Percentiles rank a stretch among this genome's conserved stretches.
phyloP scores from a whole-genome alignment of 2,113 vertebrate genomes.

The Pluvianellus socialis region DNA sequence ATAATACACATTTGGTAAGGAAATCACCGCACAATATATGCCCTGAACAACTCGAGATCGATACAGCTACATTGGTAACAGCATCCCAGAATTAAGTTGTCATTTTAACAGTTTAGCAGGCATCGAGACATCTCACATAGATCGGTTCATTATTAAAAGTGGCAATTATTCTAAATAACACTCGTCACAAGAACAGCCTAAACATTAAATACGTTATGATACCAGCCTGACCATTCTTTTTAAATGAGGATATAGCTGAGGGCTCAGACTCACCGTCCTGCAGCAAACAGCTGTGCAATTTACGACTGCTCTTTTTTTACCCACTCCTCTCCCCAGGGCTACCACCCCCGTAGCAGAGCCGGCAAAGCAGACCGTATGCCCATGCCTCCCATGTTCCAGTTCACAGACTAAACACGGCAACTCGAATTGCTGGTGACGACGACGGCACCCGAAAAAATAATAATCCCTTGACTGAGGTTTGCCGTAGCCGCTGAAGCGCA shows the following conservation, averaged over 20 bases:
- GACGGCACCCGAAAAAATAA: background rate
- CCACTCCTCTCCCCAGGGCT: background rate
- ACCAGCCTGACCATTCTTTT: conserved; percentile 7
- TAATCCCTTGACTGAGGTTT: background rate
- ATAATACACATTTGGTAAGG: background rate
- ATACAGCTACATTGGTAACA: background rate
- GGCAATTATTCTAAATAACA: conserved; percentile 14
- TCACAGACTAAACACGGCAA: background rate
- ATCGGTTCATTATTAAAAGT: background rate
- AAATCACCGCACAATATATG: background rate
- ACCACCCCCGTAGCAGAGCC: background rate
- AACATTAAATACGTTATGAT: background rate
- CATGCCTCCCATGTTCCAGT: background rate
- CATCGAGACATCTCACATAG: background rate
- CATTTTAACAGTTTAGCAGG: background rate
- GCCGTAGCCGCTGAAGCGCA: background rate
- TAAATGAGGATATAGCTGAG: background rate
- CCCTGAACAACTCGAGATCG: background rate
- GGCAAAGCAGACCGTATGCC: background rate
- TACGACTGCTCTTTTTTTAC: background rate
- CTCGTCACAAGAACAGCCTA: background rate
- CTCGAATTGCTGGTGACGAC: background rate
- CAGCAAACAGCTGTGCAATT: conserved; percentile 3
- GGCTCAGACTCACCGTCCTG: background rate
- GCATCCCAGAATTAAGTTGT: background rate